Conservation (phyloP, 2,113 vertebrate species). For the Panthera tigris region DNA sequence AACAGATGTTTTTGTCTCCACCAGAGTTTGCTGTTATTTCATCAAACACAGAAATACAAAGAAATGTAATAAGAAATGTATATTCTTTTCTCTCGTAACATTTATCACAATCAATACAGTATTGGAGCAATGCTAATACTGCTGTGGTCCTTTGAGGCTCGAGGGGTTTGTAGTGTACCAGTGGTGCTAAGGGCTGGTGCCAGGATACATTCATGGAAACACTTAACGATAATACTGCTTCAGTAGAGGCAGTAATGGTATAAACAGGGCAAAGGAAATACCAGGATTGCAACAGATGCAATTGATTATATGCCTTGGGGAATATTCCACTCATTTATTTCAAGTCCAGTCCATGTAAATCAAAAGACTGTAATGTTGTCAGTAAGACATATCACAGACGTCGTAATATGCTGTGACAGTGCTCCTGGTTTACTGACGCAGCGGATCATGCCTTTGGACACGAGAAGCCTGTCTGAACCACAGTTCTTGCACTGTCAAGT, state of each 20-base stretch:
- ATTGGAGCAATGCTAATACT: conserved; percentile 60
- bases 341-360: conserved; percentile 82
- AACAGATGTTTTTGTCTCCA: conserved; percentile 67
- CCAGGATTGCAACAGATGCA: conserved; percentile 84
- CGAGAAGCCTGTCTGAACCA: conserved; percentile 28
- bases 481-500: conserved; percentile 6
- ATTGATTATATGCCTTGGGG: conserved; percentile 85
- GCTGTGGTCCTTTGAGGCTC: conserved; percentile 65
- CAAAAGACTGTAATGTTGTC: conserved; percentile 81
- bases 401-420: conserved; percentile 76
- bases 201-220: conserved; percentile 83
- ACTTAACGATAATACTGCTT: conserved; percentile 82
- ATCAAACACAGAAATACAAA: conserved; percentile 54
- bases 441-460: conserved; percentile 67
- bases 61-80: conserved; percentile 50
- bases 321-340: conserved; percentile 84
- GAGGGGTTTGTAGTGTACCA: conserved; percentile 66
- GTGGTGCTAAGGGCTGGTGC: conserved; percentile 68
- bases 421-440: conserved; percentile 59
- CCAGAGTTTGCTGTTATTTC: conserved; percentile 47
- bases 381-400: conserved; percentile 74
- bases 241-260: conserved; percentile 81
- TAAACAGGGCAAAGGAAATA: conserved; percentile 86
- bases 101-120: conserved; percentile 75
- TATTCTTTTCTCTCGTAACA: conserved; percentile 61